Base-by-base conservation (phyloP, 1,140 invertebrate species). In the Portunus trituberculatus region DNA sequence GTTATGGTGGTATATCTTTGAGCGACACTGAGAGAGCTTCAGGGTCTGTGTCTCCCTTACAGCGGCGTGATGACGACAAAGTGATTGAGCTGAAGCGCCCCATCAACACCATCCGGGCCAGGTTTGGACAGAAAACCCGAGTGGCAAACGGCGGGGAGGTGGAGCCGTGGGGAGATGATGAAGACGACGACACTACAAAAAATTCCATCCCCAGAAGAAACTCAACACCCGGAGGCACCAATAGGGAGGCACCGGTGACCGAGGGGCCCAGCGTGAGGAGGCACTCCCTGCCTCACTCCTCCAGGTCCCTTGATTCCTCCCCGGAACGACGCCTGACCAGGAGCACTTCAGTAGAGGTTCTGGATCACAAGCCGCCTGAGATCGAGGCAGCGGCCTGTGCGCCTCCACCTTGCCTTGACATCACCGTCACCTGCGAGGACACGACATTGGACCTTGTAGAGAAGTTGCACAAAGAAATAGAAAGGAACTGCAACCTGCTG, bases 11-110 rank as follows among this genome's bases (percentile, higher is more conserved):
- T 59, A 59, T 59, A 59, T 12, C 52, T 59, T 59, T 14, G 16
- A 20, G 52, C 52, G 52, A 59, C 52, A 59, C 12, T 59, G 8
- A 20, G 16, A 10, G 16, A 59, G 52, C 39, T 59, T 14, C 12
- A 59, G 52, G 52, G 52, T 59, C 12, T 59, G 52, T 28, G 59
- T 52, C 20, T 46, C 92, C 28, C 39, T 32, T 98, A 95, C 98
- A 99, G 98, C 98, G 99, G 96, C 97, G 98, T 95, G 99, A 99
- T 96, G 99, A 99, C 96, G 97, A 99, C 96, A 99, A 99, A 0
- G 98, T 99, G 0, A 98, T 99, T 83, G 98, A 98, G 96, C 97
- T 99, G 92, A 48, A 92, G 14, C 92, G 96, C 31, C 89, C 93
- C 87, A 94, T 95, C 82, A 95, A 96, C 93, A 95, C 94, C 39